phyloP scores from a whole-genome alignment of 2,797 vertebrate genomes.

The Paramormyrops hopkinsi region DNA sequence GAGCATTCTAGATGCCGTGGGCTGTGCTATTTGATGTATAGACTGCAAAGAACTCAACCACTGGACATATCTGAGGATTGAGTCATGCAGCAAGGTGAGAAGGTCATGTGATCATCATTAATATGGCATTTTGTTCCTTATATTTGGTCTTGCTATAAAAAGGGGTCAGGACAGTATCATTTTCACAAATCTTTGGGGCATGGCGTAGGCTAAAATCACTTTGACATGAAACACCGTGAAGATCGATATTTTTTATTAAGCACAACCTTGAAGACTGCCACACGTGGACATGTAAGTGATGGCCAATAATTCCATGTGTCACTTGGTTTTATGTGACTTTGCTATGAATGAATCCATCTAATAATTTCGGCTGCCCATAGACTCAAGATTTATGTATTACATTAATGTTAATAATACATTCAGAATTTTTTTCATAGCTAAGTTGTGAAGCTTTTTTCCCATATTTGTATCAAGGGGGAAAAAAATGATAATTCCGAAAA shows the following conservation, averaged over 20 bases:
- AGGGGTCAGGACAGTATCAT: background rate
- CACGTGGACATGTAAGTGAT: constrained; percentile 1
- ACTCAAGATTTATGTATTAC: background rate
- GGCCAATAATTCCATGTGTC: constrained; percentile 19
- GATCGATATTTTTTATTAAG: constrained; percentile 18
- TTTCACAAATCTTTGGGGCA: background rate
- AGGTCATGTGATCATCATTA: background rate
- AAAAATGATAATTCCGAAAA: background rate
- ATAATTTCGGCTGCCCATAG: background rate
- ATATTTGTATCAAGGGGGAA: background rate
- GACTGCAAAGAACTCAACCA: background rate
- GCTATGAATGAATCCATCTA: constrained; percentile 9
- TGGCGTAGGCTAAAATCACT: background rate
- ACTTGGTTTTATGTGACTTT: constrained; percentile 17
- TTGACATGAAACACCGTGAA: constrained; percentile 5
- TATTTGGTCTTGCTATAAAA: background rate
- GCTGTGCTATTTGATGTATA: background rate
- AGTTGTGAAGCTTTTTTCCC: background rate
- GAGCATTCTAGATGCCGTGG: background rate
- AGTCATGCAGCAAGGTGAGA: background rate
- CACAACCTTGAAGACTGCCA: constrained; percentile 20
- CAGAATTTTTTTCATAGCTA: background rate
- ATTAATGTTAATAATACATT: background rate
- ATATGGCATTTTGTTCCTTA: background rate
- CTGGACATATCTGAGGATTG: background rate